These are phyloP conservation scores for Physocephala rufipes DNA, from an alignment of 2,888 invertebrate species.

Conservation along the genomic window DNA sequence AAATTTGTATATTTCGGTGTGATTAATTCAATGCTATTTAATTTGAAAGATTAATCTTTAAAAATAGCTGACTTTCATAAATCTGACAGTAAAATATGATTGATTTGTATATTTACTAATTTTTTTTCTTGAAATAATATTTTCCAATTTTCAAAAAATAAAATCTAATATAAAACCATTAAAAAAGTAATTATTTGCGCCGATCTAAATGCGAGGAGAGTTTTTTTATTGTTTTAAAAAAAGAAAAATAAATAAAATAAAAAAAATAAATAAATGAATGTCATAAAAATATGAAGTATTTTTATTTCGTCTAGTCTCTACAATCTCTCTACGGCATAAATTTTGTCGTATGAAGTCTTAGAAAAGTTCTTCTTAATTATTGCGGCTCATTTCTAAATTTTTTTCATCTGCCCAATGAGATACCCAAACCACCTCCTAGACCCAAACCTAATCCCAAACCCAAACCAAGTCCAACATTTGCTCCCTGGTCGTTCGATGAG, in stretches of 20 bases:
- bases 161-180: too few species aligned
- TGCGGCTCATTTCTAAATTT: neutral
- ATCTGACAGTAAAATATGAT: neutral
- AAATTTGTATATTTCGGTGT: too few species aligned
- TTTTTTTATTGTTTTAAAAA: too few species aligned
- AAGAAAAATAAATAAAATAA: too few species aligned
- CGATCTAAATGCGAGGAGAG: too few species aligned
- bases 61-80: neutral
- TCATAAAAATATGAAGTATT: too few species aligned
- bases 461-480: neutral
- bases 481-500: neutral
- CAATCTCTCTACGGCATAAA: too few species aligned
- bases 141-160: neutral
- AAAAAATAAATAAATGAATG: too few species aligned
- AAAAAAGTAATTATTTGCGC: too few species aligned
- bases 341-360: neutral
- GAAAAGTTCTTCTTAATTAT: neutral
- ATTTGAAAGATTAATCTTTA: neutral
- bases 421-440: constrained; percentile 14
- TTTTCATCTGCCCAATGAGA: constrained; percentile 14
- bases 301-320: too few species aligned
- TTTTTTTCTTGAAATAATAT: neutral
- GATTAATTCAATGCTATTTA: too few species aligned
- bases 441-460: constrained; percentile 22
- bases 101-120: neutral